A percentile compares a stretch with the other conserved stretches of the same genome.
Evolutionary conservation across 2,888 invertebrate species (phyloP).

Genomic region (Dichetophora obliterata): DNA sequence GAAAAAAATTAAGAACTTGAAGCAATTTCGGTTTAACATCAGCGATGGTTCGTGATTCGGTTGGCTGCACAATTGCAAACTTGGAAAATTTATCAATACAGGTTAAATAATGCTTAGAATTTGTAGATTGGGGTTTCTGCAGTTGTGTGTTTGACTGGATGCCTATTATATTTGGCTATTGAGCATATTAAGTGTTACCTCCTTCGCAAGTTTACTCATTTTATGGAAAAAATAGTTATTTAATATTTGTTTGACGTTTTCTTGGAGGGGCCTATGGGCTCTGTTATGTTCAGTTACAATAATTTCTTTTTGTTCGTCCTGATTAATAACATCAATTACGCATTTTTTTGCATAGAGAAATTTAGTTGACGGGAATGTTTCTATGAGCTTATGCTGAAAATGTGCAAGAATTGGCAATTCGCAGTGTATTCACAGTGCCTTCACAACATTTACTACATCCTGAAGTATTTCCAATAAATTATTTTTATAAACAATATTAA

Average conservation of each 20-base stretch:
- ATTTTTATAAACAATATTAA: no score
- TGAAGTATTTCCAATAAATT: no score
- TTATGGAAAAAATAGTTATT: background rate
- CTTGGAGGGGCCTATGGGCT: background rate
- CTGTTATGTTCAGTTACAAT: constrained; percentile 6
- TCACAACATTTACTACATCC: no score
- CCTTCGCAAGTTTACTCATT: background rate
- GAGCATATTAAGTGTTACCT: background rate
- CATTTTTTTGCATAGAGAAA: constrained; percentile 11
- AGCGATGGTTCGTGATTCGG: no score
- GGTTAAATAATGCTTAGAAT: no score
- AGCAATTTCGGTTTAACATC: no score
- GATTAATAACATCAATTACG: constrained; percentile 7
- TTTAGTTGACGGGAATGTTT: background rate
- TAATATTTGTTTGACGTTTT: background rate
- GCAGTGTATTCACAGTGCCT: background rate
- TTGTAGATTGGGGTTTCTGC: background rate
- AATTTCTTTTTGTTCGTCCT: background rate
- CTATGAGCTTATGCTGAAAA: background rate
- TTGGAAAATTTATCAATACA: no score
- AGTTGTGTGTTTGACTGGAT: background rate
- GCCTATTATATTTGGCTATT: background rate
- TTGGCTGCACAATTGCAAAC: no score
- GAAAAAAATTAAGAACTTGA: no score
- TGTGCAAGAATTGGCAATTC: background rate